These are phyloP conservation scores for Clunio marinus DNA, from an alignment of 2,888 invertebrate genomes.

Conservation along the genomic window DNA sequence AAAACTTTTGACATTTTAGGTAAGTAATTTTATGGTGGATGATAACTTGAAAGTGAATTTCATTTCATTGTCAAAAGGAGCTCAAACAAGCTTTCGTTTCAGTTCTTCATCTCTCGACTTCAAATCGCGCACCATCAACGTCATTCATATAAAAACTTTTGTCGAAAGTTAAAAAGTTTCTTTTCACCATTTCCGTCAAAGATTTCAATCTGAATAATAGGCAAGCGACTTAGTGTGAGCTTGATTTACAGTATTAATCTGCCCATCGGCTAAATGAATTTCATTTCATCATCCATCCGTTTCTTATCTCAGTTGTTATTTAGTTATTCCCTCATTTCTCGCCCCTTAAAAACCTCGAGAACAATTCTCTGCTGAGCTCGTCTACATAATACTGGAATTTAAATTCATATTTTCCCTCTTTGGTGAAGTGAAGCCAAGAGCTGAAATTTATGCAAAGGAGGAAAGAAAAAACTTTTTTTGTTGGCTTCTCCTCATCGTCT, in stretches of 20 bases:
- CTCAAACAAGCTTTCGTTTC: no score
- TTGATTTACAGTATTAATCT: conserved; percentile 6
- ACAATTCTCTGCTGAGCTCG: neutral
- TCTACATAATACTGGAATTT: conserved; percentile 1
- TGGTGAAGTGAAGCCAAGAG: neutral
- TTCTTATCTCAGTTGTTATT: conserved; percentile 4
- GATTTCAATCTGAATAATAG: neutral
- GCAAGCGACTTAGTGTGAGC: neutral
- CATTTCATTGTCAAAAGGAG: no score
- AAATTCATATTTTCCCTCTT: conserved; percentile 20
- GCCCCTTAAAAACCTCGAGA: neutral
- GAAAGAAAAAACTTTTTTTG: neutral
- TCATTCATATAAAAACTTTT: no score
- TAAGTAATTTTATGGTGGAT: neutral
- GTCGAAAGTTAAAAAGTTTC: neutral
- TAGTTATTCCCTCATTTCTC: neutral
- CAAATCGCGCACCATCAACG: no score
- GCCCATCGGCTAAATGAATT: neutral
- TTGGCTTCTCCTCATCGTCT: neutral
- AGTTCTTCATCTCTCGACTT: no score
- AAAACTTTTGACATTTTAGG: no score
- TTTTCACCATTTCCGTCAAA: neutral
- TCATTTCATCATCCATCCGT: conserved; percentile 11
- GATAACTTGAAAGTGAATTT: neutral
- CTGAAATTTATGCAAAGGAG: no score